phyloP scores from a whole-genome alignment of 2,797 vertebrate genomes.

The Molothrus aeneus region DNA sequence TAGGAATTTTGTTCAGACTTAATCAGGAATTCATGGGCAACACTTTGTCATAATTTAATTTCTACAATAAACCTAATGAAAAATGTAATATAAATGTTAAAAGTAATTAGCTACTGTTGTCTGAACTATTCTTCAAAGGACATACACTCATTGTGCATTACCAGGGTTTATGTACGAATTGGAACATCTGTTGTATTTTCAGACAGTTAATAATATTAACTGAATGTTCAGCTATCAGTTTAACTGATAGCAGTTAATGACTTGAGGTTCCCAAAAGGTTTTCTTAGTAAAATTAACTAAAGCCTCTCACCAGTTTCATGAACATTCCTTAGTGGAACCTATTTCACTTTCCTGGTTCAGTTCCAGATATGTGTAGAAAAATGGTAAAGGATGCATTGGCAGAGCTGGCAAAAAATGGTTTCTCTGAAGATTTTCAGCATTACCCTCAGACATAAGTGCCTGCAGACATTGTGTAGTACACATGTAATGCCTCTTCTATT shows the following conservation, averaged over 20 bases:
- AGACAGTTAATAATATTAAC: constrained; percentile 67
- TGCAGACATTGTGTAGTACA: background rate
- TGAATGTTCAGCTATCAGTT: constrained; percentile 63
- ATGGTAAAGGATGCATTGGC: background rate
- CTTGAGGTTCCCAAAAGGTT: constrained; percentile 40
- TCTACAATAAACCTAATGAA: constrained; percentile 68
- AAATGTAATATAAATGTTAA: constrained; percentile 63
- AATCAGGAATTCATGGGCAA: constrained; percentile 65
- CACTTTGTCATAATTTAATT: constrained; percentile 66
- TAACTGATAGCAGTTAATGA: constrained; percentile 46
- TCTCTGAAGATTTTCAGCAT: background rate
- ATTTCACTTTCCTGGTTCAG: background rate
- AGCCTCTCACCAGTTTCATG: constrained; percentile 9
- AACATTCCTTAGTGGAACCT: background rate
- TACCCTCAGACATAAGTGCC: background rate
- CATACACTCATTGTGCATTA: constrained; percentile 4
- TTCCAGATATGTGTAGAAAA: background rate
- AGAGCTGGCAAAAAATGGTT: background rate
- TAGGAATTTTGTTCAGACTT: constrained; percentile 10
- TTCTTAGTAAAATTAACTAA: constrained; percentile 58
- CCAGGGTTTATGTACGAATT: background rate
- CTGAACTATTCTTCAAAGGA: constrained; percentile 40
- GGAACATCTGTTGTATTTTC: constrained; percentile 15
- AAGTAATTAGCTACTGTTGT: constrained; percentile 56
- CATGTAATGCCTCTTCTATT: background rate